phyloP scores from a whole-genome alignment of 2,888 invertebrate genomes.

The Microctonus aethiopoides region DNA sequence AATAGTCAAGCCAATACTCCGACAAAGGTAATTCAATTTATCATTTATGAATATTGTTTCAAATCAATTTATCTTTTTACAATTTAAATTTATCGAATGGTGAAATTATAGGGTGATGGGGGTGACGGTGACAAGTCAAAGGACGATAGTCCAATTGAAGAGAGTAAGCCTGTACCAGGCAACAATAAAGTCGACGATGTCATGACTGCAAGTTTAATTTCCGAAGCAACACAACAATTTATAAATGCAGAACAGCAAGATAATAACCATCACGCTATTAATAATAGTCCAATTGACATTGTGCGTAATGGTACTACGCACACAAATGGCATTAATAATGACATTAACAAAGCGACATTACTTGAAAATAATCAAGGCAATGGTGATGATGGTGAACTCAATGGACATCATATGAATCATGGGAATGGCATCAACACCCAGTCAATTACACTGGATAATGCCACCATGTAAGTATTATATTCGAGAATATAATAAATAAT shows the following conservation, averaged over 20 bases:
- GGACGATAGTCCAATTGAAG: slow-evolving; percentile 63
- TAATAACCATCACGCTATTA: slow-evolving; percentile 49
- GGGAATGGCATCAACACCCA: slow-evolving; percentile 63
- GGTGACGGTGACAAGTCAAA: slow-evolving; percentile 62
- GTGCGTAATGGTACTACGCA: slow-evolving; percentile 58
- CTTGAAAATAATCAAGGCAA: slow-evolving; percentile 61
- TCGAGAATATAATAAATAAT: slow-evolving; percentile 30
- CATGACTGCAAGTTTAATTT: slow-evolving; percentile 64
- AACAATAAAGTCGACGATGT: slow-evolving; percentile 58
- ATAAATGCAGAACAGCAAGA: slow-evolving; percentile 61
- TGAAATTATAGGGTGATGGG: slow-evolving; percentile 53
- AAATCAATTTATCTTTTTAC: neutral
- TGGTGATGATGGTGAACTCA: slow-evolving; percentile 59
- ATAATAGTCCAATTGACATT: slow-evolving; percentile 51
- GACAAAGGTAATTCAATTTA: slow-evolving; percentile 63
- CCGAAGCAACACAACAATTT: slow-evolving; percentile 65
- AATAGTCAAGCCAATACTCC: slow-evolving; percentile 68
- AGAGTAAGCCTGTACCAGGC: slow-evolving; percentile 55
- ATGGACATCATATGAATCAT: slow-evolving; percentile 63
- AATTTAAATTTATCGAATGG: slow-evolving; percentile 3
- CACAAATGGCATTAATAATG: slow-evolving; percentile 59
- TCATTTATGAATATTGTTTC: neutral
- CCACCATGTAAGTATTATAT: slow-evolving; percentile 65
- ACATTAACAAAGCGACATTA: slow-evolving; percentile 50
- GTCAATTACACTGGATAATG: slow-evolving; percentile 64